A percentile compares a stretch with the other conserved stretches of the same genome.
Evolutionary conservation across 1,140 invertebrate genomes (phyloP).

Genomic region (Ceratitis capitata): DNA sequence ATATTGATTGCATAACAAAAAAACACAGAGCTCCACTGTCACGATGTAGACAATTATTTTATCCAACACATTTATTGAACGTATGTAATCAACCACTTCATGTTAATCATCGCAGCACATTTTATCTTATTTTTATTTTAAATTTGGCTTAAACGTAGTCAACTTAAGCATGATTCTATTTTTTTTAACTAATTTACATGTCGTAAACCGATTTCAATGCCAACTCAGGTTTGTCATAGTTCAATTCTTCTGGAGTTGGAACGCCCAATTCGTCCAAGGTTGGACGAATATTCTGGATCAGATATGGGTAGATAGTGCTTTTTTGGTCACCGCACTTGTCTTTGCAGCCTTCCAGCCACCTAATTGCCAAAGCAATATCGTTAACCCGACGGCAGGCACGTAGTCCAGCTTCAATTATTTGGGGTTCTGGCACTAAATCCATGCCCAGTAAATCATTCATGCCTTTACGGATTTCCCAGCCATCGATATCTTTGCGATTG

Average conservation of each 20-base stretch:
- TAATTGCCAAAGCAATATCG: slow-evolving; percentile 90
- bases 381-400: slow-evolving; percentile 93
- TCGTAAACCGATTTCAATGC: slow-evolving; percentile 81
- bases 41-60: background rate
- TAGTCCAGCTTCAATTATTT: slow-evolving; percentile 90
- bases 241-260: slow-evolving; percentile 93
- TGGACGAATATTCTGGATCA: slow-evolving; percentile 92
- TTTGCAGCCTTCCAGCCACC: slow-evolving; percentile 92
- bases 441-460: slow-evolving; percentile 85
- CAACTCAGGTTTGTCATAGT: slow-evolving; percentile 97
- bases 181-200: slow-evolving; percentile 63
- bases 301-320: slow-evolving; percentile 88
- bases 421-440: slow-evolving; percentile 96
- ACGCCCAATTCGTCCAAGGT: slow-evolving; percentile 94
- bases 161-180: slow-evolving; percentile 45
- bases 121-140: slow-evolving; percentile 18
- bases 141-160: slow-evolving; percentile 8
- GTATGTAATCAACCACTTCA: background rate
- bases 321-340: slow-evolving; percentile 86
- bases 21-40: background rate
- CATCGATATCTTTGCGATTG: slow-evolving; percentile 89
- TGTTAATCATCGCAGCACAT: background rate
- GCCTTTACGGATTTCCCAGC: slow-evolving; percentile 93
- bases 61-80: background rate
- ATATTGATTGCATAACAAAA: background rate